Conservation (phyloP, 2,888 invertebrate genomes). For the Chrysolina haemoptera region DNA sequence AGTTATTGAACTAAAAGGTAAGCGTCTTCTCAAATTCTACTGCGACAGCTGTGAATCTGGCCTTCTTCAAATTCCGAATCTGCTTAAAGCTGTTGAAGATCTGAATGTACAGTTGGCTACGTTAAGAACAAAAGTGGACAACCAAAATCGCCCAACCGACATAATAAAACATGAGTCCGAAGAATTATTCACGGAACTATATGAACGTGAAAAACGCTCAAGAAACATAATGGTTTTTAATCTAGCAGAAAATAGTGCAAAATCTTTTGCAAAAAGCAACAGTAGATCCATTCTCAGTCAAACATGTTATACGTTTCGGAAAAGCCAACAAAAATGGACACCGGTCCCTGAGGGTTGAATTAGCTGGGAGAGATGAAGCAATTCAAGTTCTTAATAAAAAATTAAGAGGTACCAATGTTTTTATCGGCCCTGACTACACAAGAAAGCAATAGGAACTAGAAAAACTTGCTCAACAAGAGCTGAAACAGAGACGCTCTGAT, state of each 20-base stretch:
- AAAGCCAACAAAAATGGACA: conserved; percentile 15
- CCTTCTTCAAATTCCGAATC: neutral
- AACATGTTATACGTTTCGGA: conserved; percentile 10
- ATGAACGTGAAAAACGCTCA: neutral
- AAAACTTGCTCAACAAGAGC: conserved; percentile 6
- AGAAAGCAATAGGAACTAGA: conserved; percentile 10
- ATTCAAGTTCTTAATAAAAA: neutral
- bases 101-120: no score
- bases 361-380: conserved; percentile 9
- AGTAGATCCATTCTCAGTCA: neutral
- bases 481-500: conserved; percentile 14
- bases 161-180: neutral
- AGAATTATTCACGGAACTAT: neutral
- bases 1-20: conserved; percentile 14
- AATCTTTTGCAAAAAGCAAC: neutral
- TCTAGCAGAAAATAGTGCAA: neutral
- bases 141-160: neutral
- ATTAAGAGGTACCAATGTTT: conserved; percentile 18
- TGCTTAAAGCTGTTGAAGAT: no score
- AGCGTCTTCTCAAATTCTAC: conserved; percentile 23
- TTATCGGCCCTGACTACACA: conserved; percentile 11
- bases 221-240: neutral
- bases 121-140: no score
- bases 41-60: conserved; percentile 17
- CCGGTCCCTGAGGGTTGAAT: conserved; percentile 13